These are phyloP conservation scores for Corythoichthys intestinalis DNA, from an alignment of 2,113 vertebrate species.

Conservation along the genomic window DNA sequence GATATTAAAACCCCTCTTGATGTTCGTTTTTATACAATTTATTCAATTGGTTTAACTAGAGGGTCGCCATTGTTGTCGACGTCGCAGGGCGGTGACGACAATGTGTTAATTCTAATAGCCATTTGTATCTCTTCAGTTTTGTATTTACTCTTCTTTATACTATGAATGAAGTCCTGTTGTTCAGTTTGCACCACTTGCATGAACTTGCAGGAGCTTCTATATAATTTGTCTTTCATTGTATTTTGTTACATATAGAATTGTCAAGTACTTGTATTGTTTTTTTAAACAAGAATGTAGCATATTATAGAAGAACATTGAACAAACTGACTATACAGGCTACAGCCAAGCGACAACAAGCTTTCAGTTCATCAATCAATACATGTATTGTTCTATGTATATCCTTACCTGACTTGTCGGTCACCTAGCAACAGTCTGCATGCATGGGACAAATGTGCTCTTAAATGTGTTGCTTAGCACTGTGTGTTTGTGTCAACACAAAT, in stretches of 20 bases:
- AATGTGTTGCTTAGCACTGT: background rate
- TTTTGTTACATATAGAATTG: too few relatives aligned
- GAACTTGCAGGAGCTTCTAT: background rate
- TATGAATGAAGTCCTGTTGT: background rate
- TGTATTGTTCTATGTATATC: slow-evolving; percentile 4
- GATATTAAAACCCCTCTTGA: too few relatives aligned
- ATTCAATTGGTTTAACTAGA: too few relatives aligned
- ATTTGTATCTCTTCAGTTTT: background rate
- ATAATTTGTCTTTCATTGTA: background rate
- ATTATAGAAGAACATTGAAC: background rate
- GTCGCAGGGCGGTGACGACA: too few relatives aligned
- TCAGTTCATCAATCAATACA: slow-evolving; percentile 5
- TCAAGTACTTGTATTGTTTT: too few relatives aligned
- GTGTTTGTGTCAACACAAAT: slow-evolving; percentile 6
- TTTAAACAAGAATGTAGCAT: too few relatives aligned
- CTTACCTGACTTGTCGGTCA: slow-evolving; percentile 43
- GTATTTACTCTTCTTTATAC: background rate
- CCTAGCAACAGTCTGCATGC: slow-evolving; percentile 31
- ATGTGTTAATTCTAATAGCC: background rate
- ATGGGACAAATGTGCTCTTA: background rate
- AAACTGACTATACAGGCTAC: slow-evolving; percentile 8
- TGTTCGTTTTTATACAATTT: too few relatives aligned
- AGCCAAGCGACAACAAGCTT: slow-evolving; percentile 22
- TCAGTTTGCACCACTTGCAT: background rate
- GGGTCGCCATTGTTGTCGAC: too few relatives aligned